Percentiles rank a stretch among this genome's conserved stretches.
These are phyloP conservation scores for Cylloceria caligata DNA, from an alignment of 2,888 invertebrate species.

Conservation along the genomic window DNA sequence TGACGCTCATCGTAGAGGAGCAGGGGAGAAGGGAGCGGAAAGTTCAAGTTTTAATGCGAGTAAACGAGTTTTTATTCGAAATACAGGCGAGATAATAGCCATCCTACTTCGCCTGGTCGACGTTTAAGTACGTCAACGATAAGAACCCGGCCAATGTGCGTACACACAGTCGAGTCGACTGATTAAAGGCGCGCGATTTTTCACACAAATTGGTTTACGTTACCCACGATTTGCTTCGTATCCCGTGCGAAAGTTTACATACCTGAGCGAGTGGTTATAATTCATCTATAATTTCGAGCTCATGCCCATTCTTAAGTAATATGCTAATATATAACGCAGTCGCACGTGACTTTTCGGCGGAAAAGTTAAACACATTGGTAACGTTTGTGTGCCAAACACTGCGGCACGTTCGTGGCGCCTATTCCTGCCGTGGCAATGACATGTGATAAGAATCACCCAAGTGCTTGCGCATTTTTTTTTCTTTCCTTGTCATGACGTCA, in stretches of 20 bases:
- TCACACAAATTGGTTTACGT: not conserved
- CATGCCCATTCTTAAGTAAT: not conserved
- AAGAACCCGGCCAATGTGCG: conserved; percentile 24
- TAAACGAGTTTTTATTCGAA: not conserved
- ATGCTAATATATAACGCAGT: not conserved
- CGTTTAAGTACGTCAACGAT: conserved; percentile 62
- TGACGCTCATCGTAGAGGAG: too few species aligned
- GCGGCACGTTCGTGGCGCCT: not conserved
- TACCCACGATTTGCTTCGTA: not conserved
- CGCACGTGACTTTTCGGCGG: conserved; percentile 18
- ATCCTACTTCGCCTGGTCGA: conserved; percentile 1
- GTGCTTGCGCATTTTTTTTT: not conserved
- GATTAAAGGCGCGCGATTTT: not conserved
- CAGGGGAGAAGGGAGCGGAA: too few species aligned
- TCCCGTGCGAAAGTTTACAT: not conserved
- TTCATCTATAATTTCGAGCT: conserved; percentile 21
- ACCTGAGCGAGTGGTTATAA: conserved; percentile 2
- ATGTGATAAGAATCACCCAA: not conserved
- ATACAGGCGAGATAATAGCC: not conserved
- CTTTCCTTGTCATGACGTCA: conserved; percentile 12
- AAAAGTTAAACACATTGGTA: not conserved
- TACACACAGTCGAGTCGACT: not conserved
- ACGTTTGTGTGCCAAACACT: not conserved
- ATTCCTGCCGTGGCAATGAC: not conserved
- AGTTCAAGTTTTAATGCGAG: not conserved